phyloP scores from a whole-genome alignment of 2,888 invertebrate genomes.

The Pandemis cinnamomeana region DNA sequence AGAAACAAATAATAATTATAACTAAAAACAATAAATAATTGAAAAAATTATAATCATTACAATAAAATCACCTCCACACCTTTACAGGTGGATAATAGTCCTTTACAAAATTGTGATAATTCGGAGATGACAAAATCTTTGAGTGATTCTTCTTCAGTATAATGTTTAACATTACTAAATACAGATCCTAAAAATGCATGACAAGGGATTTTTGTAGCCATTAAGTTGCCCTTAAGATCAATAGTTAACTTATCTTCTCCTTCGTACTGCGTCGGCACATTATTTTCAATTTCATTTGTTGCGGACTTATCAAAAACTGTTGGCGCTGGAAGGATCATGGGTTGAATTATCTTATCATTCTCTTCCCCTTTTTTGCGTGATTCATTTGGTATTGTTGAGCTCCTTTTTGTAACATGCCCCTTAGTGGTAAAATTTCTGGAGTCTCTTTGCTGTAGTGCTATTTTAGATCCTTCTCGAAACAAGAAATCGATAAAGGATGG shows the following conservation, averaged over 20 bases:
- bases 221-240: conserved; percentile 74
- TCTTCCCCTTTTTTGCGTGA: neutral
- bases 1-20: conserved; percentile 36
- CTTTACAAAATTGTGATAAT: conserved; percentile 75
- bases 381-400: conserved; percentile 1
- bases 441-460: neutral
- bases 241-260: conserved; percentile 56
- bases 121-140: conserved; percentile 73
- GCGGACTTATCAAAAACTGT: conserved; percentile 39
- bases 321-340: conserved; percentile 42
- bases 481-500: conserved; percentile 66
- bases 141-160: conserved; percentile 59
- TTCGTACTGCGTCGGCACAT: conserved; percentile 29
- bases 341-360: conserved; percentile 37
- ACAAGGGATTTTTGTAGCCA: conserved; percentile 69
- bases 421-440: conserved; percentile 4
- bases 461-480: conserved; percentile 53
- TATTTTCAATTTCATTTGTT: conserved; percentile 28
- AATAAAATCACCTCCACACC: conserved; percentile 75
- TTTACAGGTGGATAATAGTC: conserved; percentile 70
- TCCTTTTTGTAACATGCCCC: conserved; percentile 14
- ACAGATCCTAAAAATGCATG: conserved; percentile 76
- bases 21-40: conserved; percentile 47
- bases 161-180: conserved; percentile 65
- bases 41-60: conserved; percentile 54